Percentiles rank a stretch among this genome's conserved stretches.
phyloP scores from a whole-genome alignment of 2,888 invertebrate genomes.

The Mesopsocus fuscifrons region DNA sequence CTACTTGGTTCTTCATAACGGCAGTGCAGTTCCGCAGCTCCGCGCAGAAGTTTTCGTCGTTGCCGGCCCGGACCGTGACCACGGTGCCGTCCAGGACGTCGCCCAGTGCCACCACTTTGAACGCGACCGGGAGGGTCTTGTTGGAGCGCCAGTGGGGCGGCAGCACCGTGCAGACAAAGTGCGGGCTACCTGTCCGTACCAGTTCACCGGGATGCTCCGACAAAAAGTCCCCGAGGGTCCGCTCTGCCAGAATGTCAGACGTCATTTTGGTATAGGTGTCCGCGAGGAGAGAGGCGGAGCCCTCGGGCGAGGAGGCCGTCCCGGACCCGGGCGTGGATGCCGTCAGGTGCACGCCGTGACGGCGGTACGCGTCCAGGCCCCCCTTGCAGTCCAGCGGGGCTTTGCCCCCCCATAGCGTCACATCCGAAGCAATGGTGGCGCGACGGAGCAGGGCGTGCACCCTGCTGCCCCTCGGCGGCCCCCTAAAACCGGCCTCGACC shows the following conservation, averaged over 20 bases:
- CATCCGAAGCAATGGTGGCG: slow-evolving; percentile 16
- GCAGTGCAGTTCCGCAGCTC: slow-evolving; percentile 89
- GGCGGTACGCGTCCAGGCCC: slow-evolving; percentile 8
- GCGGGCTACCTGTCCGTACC: slow-evolving; percentile 80
- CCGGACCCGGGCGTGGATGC: slow-evolving; percentile 30
- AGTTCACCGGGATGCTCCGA: slow-evolving; percentile 84
- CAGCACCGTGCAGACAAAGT: slow-evolving; percentile 85
- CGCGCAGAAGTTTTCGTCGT: slow-evolving; percentile 95
- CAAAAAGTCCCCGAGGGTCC: slow-evolving; percentile 68
- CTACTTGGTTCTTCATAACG: slow-evolving; percentile 95
- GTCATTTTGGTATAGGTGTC: slow-evolving; percentile 79
- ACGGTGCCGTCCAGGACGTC: slow-evolving; percentile 91
- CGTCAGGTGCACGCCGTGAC: slow-evolving; percentile 27
- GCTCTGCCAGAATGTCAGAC: slow-evolving; percentile 72
- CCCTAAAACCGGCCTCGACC: too few relatives aligned
- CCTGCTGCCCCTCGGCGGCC: neutral
- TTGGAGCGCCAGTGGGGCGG: slow-evolving; percentile 97
- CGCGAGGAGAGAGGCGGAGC: slow-evolving; percentile 41
- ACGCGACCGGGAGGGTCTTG: slow-evolving; percentile 92
- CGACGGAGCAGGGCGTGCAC: neutral
- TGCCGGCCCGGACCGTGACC: slow-evolving; percentile 90
- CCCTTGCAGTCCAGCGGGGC: slow-evolving; percentile 8
- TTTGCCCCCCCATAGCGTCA: slow-evolving; percentile 16
- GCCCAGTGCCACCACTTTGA: slow-evolving; percentile 88
- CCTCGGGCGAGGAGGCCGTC: slow-evolving; percentile 48